Evolutionary conservation across 1,140 invertebrate genomes (phyloP), one percentile per base, ranked within the genome.

Genomic region (Drosophila orosa): DNA sequence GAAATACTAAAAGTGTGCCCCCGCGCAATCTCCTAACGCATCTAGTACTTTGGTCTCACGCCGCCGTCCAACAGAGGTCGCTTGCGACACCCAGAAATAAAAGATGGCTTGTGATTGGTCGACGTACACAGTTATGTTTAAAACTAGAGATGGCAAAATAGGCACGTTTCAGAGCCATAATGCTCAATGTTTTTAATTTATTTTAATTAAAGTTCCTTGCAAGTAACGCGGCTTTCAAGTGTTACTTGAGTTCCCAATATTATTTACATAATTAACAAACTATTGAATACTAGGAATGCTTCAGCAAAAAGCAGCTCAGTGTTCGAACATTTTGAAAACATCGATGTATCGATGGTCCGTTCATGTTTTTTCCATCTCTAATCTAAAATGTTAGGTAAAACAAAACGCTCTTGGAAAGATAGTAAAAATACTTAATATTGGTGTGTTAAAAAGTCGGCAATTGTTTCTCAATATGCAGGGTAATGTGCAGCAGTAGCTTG

Each of bases 331-430:
- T 33, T 33, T 5, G 0, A 35, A 35, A 24, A 52, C 31, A 52
- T 52, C 31, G 50, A 52, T 52, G 15, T 35, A 52, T 52, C 50
- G 50, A 52, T 52, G 19, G 10, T 52, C 31, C 19, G 19, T 24
- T 8, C 17, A 35, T 35, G 48, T 31, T 33, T 33, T 17, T 52
- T 52, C 31, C 50, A 52, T 52, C 50, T 52, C 50, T 35, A 33
- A 52, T 52, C 13, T 79, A 77, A 82, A 79, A 80, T 89, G 77
- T 89, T 90, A 89, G 84, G 84, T 84, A 89, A 90, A 80, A 78
- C 80, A 80, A 65, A 71, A 77, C 71, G 59, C 63, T 78, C 72
- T 78, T 66, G 73, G 58, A 77, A 77, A 84, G 75, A 80, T 74
- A 73, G 84, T 90, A 75, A 84, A 90, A 84, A 89, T 84, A 78